phyloP scores from a whole-genome alignment of 2,888 invertebrate species.

The Sesia bembeciformis region DNA sequence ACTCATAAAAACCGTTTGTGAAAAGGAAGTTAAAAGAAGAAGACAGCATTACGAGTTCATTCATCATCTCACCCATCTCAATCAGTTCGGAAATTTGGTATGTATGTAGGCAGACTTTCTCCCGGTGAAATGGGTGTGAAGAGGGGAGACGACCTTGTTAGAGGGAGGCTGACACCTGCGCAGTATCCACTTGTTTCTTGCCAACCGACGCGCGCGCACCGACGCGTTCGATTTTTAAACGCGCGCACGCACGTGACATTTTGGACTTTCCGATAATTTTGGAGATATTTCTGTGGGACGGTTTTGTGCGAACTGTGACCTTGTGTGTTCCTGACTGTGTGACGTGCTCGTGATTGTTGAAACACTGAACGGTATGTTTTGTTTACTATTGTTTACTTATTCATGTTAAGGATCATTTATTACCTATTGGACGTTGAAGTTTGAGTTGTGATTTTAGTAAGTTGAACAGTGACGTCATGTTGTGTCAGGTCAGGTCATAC shows the following conservation, averaged over 20 bases:
- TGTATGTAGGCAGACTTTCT: conserved; percentile 74
- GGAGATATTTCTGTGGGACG: conserved; percentile 19
- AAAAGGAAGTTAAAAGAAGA: neutral
- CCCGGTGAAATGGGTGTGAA: conserved; percentile 57
- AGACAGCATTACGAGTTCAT: conserved; percentile 19
- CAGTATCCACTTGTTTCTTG: conserved; percentile 61
- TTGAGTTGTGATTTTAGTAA: too few species aligned
- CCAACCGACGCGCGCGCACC: conserved; percentile 29
- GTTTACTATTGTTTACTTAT: too few species aligned
- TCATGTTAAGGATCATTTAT: too few species aligned
- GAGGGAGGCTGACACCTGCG: conserved; percentile 66
- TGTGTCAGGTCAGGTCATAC: too few species aligned
- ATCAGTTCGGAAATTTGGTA: conserved; percentile 71
- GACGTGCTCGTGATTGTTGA: neutral
- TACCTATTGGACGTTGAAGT: too few species aligned
- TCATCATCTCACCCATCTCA: conserved; percentile 40
- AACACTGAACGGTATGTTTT: too few species aligned
- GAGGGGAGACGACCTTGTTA: conserved; percentile 65
- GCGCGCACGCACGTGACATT: conserved; percentile 42
- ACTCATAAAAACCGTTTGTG: neutral
- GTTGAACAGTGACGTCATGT: too few species aligned
- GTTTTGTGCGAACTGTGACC: conserved; percentile 55
- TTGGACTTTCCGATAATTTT: neutral
- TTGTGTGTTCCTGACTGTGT: conserved; percentile 33
- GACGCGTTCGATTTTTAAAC: conserved; percentile 41